phyloP scores from a whole-genome alignment of 2,113 vertebrate genomes.

The Semnopithecus entellus region DNA sequence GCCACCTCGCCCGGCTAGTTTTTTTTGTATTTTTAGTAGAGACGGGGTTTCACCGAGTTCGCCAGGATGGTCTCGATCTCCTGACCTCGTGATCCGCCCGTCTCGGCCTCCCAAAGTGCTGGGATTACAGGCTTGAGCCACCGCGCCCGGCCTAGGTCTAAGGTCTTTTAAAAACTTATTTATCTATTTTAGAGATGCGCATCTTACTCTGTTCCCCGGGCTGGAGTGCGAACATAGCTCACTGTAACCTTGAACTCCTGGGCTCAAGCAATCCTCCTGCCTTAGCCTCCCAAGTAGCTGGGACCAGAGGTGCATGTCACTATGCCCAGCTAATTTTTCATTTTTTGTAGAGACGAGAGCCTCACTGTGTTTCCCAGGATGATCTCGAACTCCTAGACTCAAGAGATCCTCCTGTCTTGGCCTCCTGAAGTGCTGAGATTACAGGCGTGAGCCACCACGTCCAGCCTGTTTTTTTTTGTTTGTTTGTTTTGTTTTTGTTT shows the following conservation, averaged over 20 bases:
- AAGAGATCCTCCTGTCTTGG: neutral
- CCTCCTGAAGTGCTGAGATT: neutral
- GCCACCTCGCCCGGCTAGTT: too few relatives aligned
- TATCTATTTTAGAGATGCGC: neutral
- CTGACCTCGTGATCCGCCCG: too few relatives aligned
- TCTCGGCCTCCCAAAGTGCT: too few relatives aligned
- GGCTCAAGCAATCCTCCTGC: neutral
- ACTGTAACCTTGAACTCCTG: neutral
- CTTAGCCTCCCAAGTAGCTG: neutral
- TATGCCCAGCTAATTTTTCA: neutral
- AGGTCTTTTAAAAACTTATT: neutral
- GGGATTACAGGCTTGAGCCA: too few relatives aligned
- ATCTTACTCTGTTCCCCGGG: too few relatives aligned
- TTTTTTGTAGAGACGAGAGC: neutral
- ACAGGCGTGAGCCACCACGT: neutral
- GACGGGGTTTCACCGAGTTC: too few relatives aligned
- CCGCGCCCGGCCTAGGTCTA: too few relatives aligned
- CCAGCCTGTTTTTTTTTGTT: too few relatives aligned
- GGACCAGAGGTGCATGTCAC: neutral
- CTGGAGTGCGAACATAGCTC: neutral
- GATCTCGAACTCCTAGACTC: neutral
- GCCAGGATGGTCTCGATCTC: too few relatives aligned
- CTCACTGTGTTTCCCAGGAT: neutral
- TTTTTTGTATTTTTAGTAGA: too few relatives aligned
- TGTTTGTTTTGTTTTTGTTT: neutral